Base-by-base conservation (phyloP, 2,888 invertebrate genomes). In the Agonopterix subpropinquella region DNA sequence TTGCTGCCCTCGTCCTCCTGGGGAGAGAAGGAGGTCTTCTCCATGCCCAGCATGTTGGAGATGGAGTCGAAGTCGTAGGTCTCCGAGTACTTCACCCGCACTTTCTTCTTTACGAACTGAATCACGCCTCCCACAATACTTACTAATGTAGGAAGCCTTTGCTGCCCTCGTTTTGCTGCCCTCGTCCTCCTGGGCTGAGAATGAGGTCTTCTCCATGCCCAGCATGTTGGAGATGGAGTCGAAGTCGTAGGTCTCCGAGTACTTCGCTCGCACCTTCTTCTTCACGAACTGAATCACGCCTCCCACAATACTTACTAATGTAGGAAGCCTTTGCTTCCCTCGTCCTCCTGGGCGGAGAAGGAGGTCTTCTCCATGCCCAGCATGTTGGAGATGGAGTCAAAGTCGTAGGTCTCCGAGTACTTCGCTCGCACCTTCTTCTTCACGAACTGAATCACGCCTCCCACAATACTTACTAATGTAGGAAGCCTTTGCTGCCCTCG, bases 61-160 rank as follows among this genome's bases (percentile, higher is more conserved):
- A 98, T 98, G 4, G 96, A 95, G 71, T 98, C 98, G 69, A 97
- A 98, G 79, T 99, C 98, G 69, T 98, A 98, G 0, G 98, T 98
- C 80, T 99, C 98, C 43, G 98, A 96, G 80, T 96, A 99, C 85
- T 98, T 98, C 61, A 95, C 96, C 2, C 98, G 91, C 0, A 98
- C 98, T 84, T 99, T 99, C 90, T 99, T 99, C 89, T 99, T 99
- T 0, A 99, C 98, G 78, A 99, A 99, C 85, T 99, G n/a, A n/a
- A n/a, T n/a, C n/a, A n/a, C n/a, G n/a, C n/a, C n/a, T n/a, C n/a
- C n/a, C n/a, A n/a, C n/a, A n/a, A 28, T 18, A 90, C 92, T 91
- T 73, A 95, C 95, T 94, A 94, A 68, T 94, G 91, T 47, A 96
- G 69, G 18, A 97, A 87, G 52, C 95, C 95, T 53, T 93, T 92